Conservation (phyloP, 2,113 vertebrate genomes). For the Pitta sordida region DNA sequence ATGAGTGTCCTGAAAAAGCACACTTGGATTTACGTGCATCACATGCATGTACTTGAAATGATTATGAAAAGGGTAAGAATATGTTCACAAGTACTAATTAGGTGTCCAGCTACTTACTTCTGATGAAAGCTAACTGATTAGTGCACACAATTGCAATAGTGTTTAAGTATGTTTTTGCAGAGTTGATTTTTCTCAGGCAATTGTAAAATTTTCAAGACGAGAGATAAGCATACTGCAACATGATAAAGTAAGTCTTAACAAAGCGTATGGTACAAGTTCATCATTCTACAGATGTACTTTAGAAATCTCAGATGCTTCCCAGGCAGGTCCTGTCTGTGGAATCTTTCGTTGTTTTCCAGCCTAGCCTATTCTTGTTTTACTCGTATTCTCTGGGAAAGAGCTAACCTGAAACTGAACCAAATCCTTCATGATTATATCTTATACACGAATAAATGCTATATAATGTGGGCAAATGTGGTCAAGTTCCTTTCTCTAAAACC, state of each 20-base stretch:
- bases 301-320: not conserved
- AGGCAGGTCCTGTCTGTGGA: not conserved
- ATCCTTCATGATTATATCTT: not conserved
- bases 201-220: not conserved
- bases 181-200: not conserved
- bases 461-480: not conserved
- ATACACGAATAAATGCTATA: not conserved
- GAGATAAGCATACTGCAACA: not conserved
- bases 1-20: not conserved
- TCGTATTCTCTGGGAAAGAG: not conserved
- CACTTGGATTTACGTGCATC: not conserved
- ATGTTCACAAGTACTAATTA: not conserved
- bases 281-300: not conserved
- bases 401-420: not conserved
- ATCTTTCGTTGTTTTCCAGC: not conserved
- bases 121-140: not conserved
- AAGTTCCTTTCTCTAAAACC: not conserved
- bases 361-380: not conserved
- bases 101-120: not conserved
- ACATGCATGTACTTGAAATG: not conserved
- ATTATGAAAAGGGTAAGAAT: not conserved
- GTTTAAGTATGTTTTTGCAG: not conserved
- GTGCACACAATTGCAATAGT: not conserved
- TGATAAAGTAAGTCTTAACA: not conserved
- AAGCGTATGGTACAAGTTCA: not conserved